Conservation (phyloP, 2,888 invertebrate genomes). For the Phorcus lineatus region DNA sequence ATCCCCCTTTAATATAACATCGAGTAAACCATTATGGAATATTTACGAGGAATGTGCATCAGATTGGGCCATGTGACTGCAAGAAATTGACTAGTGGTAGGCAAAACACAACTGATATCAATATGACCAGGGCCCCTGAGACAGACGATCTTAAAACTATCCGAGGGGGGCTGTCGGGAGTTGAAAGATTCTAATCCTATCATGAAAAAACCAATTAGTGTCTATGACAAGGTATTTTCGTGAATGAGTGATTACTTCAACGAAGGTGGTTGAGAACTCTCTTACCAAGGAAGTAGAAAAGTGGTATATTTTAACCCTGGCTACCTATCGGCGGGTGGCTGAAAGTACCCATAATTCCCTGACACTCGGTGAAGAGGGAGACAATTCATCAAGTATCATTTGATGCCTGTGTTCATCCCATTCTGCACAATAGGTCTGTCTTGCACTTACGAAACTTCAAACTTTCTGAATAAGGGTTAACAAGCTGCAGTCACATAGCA, state of each 20-base stretch:
- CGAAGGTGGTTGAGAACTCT: background rate
- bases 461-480: too few species aligned
- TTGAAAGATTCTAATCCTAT: background rate
- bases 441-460: too few species aligned
- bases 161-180: background rate
- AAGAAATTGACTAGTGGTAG: too few species aligned
- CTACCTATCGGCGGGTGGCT: background rate
- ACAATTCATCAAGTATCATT: background rate
- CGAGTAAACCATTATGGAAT: constrained; percentile 1
- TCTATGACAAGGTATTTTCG: constrained; percentile 16
- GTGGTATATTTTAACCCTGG: background rate
- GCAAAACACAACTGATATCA: too few species aligned
- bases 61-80: too few species aligned
- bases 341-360: background rate
- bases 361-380: background rate
- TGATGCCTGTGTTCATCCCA: background rate
- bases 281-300: background rate
- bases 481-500: too few species aligned
- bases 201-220: constrained; percentile 19
- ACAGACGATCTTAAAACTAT: too few species aligned
- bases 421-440: too few species aligned
- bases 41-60: background rate
- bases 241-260: background rate
- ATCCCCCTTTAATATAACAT: background rate
- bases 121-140: too few species aligned